phyloP scores from a whole-genome alignment of 1,140 invertebrate species.

The Aphaenogaster ashmeadi region DNA sequence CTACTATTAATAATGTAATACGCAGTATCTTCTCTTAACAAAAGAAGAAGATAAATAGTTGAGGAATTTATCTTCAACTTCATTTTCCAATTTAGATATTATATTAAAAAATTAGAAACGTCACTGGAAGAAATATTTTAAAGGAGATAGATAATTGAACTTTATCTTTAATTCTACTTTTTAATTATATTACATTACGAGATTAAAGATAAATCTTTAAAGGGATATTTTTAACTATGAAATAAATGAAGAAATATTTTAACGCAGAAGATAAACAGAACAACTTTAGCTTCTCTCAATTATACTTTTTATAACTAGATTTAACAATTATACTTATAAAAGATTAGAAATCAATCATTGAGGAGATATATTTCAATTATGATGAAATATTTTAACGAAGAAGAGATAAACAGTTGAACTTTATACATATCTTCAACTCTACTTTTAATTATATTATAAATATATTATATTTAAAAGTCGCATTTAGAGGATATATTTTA shows the following conservation, averaged over 20 bases:
- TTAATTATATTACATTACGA: too few species aligned
- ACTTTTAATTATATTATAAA: too few species aligned
- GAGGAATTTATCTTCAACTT: background rate
- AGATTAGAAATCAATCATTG: background rate
- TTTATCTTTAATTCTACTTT: too few species aligned
- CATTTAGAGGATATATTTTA: too few species aligned
- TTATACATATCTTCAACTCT: too few species aligned
- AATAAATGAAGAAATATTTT: background rate
- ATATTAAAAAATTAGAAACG: background rate
- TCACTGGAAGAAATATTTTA: background rate
- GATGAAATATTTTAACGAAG: background rate
- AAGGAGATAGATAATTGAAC: background rate
- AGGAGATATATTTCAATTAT: background rate
- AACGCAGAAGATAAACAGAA: background rate
- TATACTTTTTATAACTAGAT: constrained; percentile 19
- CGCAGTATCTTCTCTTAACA: background rate
- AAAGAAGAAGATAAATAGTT: background rate
- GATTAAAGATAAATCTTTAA: too few species aligned
- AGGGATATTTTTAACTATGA: too few species aligned
- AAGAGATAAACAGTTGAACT: background rate
- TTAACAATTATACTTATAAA: background rate
- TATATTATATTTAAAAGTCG: too few species aligned
- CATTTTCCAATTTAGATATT: background rate
- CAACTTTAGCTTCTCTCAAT: background rate
- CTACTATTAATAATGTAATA: background rate